Percentiles rank a stretch among this genome's conserved stretches.
Evolutionary conservation across 2,888 invertebrate species (phyloP).

Genomic region (Archips xylosteana): DNA sequence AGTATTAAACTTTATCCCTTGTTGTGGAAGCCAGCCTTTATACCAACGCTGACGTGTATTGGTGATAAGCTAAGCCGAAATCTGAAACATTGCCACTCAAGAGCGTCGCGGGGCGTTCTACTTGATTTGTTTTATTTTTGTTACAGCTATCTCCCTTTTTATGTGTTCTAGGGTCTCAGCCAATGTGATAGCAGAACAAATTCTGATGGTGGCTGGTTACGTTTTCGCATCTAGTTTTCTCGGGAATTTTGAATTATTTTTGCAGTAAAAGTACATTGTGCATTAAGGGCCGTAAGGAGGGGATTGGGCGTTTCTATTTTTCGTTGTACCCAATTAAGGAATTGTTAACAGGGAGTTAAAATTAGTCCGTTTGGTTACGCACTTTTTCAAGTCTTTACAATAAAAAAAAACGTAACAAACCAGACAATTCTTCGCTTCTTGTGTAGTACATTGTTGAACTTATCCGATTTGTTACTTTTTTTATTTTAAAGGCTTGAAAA

Average conservation of each 20-base stretch:
- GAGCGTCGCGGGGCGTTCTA: conserved; percentile 16
- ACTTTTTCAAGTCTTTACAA: too few relatives aligned
- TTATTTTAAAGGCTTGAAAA: too few relatives aligned
- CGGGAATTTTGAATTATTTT: neutral
- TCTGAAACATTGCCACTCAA: conserved; percentile 36
- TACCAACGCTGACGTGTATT: conserved; percentile 3
- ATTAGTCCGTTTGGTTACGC: too few relatives aligned
- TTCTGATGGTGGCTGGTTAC: conserved; percentile 6
- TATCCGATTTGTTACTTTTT: too few relatives aligned
- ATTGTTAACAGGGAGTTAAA: too few relatives aligned
- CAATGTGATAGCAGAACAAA: conserved; percentile 17
- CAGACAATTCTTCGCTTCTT: too few relatives aligned
- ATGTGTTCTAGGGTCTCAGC: conserved; percentile 31
- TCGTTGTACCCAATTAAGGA: too few relatives aligned
- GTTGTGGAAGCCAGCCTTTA: conserved; percentile 16
- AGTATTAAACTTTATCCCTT: neutral
- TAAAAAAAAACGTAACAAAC: too few relatives aligned
- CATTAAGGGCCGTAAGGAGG: too few relatives aligned
- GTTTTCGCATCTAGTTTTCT: neutral
- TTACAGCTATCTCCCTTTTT: conserved; percentile 38
- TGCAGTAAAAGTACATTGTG: too few relatives aligned
- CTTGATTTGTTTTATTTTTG: conserved; percentile 41
- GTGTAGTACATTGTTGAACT: too few relatives aligned
- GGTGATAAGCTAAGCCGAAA: conserved; percentile 32
- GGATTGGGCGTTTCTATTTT: too few relatives aligned